These are phyloP conservation scores for Tarsius wallacei DNA, from an alignment of 2,797 vertebrate genomes.

Conservation along the genomic window DNA sequence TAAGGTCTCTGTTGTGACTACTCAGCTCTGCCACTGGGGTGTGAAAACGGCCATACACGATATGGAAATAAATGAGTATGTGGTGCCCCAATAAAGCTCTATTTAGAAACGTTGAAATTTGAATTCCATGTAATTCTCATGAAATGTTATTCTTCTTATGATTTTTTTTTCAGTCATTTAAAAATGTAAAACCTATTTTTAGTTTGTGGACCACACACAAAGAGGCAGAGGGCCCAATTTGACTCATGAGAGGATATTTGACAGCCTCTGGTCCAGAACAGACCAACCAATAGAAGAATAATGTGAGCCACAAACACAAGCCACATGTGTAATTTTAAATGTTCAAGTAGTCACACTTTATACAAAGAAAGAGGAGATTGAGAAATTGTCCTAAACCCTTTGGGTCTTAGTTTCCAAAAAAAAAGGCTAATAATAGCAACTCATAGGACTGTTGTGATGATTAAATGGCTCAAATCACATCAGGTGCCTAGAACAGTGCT, in stretches of 20 bases:
- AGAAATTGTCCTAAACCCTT: background rate
- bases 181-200: background rate
- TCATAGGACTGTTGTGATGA: background rate
- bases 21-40: background rate
- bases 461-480: background rate
- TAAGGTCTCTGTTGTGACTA: background rate
- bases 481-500: background rate
- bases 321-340: background rate
- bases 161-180: background rate
- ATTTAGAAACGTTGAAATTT: background rate
- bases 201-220: background rate
- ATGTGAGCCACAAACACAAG: background rate
- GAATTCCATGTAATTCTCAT: background rate
- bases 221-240: background rate
- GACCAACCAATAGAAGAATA: background rate
- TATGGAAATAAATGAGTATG: background rate
- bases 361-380: background rate
- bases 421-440: background rate
- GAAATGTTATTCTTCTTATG: constrained; percentile 33
- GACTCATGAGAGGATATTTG: background rate
- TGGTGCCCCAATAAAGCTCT: background rate
- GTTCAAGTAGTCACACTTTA: background rate
- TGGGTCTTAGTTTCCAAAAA: background rate
- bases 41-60: background rate
- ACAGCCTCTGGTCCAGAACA: background rate